Percentiles rank a stretch among this genome's conserved stretches.
These are phyloP conservation scores for Dione juno DNA, from an alignment of 2,888 invertebrate genomes.

Conservation along the genomic window DNA sequence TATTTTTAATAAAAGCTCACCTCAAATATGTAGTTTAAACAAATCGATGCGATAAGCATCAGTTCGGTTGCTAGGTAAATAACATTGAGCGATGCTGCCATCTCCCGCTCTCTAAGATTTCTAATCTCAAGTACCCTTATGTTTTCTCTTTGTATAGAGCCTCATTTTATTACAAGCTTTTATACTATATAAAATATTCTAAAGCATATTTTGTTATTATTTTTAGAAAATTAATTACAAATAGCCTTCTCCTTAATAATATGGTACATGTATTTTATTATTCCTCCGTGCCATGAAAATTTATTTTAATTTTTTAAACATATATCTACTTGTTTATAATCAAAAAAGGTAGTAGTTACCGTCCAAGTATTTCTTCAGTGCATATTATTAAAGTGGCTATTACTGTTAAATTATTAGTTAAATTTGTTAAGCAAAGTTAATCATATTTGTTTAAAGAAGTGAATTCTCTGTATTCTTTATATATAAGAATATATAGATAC, in stretches of 20 bases:
- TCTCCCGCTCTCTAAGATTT: slow-evolving; percentile 13
- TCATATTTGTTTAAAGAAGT: too few relatives aligned
- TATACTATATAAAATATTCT: neutral
- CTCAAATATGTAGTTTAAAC: neutral
- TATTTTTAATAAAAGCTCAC: neutral
- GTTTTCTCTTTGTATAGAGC: neutral
- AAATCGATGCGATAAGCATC: slow-evolving; percentile 16
- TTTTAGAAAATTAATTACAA: neutral
- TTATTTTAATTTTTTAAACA: too few relatives aligned
- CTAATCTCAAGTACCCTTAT: slow-evolving; percentile 8
- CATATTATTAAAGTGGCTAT: too few relatives aligned
- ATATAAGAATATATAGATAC: too few relatives aligned
- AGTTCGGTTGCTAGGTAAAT: slow-evolving; percentile 7
- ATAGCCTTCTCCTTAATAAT: neutral
- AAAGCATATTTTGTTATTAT: neutral
- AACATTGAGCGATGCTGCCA: neutral
- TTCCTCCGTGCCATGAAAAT: neutral
- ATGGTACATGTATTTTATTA: neutral
- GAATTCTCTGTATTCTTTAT: too few relatives aligned
- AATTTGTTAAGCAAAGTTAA: too few relatives aligned
- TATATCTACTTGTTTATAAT: too few relatives aligned
- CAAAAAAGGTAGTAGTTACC: too few relatives aligned
- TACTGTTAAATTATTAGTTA: too few relatives aligned
- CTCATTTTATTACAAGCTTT: neutral
- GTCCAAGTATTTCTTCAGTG: too few relatives aligned